phyloP scores from a whole-genome alignment of 2,888 invertebrate genomes.

The Operophtera brumata region DNA sequence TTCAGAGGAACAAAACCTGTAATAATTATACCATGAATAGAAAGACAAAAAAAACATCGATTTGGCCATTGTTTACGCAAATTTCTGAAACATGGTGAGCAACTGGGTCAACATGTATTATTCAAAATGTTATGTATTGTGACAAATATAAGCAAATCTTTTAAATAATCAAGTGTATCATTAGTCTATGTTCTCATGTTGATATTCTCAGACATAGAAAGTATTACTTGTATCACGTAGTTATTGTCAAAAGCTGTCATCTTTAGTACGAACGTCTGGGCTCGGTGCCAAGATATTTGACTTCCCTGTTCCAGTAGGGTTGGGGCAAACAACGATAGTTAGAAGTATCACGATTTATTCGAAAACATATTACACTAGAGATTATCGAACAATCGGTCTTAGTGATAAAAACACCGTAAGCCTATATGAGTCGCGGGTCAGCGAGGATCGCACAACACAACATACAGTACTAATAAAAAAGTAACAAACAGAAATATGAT shows the following conservation, averaged over 20 bases:
- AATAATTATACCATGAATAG: background rate
- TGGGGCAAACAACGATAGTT: no score
- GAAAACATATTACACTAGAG: no score
- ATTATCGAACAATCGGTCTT: no score
- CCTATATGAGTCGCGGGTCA: no score
- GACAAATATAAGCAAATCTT: conserved; percentile 2
- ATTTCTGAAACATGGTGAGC: background rate
- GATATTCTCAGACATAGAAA: conserved; percentile 25
- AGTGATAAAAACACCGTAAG: no score
- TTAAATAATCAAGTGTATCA: background rate
- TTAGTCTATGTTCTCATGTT: background rate
- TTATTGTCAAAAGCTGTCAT: conserved; percentile 37
- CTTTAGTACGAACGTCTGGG: conserved; percentile 24
- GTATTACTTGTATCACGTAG: conserved; percentile 31
- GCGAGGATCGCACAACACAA: no score
- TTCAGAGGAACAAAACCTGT: background rate
- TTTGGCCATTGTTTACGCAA: background rate
- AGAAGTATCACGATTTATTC: no score
- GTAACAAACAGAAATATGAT: no score
- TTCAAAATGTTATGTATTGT: background rate
- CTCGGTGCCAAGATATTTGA: conserved; percentile 44
- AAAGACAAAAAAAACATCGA: no score
- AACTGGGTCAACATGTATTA: background rate
- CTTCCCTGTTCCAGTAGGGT: conserved; percentile 41
- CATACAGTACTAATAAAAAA: no score